These are phyloP conservation scores for Ellobius talpinus DNA, from an alignment of 2,113 vertebrate genomes.

Conservation along the genomic window DNA sequence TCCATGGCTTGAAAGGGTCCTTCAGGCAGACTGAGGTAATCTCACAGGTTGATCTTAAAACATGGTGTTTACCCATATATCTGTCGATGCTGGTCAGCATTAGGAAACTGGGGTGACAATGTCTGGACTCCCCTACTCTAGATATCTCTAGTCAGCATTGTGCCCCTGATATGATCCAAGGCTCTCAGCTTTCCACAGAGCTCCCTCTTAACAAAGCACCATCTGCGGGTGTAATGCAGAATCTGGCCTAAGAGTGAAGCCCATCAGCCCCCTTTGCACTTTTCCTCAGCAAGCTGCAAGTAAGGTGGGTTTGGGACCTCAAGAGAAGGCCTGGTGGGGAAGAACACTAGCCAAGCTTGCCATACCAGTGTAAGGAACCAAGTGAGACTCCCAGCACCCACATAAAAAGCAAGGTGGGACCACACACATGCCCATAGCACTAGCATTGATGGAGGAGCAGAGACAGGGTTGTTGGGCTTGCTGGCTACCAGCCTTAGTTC, in stretches of 20 bases:
- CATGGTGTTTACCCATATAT: background rate
- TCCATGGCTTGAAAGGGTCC: background rate
- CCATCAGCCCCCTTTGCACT: background rate
- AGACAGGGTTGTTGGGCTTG: background rate
- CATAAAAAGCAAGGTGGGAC: background rate
- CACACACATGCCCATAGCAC: background rate
- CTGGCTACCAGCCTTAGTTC: background rate
- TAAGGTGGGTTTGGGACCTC: conserved; percentile 56
- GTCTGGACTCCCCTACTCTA: background rate
- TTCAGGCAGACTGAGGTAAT: background rate
- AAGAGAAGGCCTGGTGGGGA: background rate
- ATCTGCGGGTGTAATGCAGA: background rate
- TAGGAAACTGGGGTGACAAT: background rate
- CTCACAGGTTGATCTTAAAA: conserved; percentile 20
- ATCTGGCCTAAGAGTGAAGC: background rate
- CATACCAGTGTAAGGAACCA: background rate
- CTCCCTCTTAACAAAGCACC: background rate
- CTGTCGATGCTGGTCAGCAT: conserved; percentile 12
- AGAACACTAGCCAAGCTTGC: background rate
- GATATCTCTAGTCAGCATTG: background rate
- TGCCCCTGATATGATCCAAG: background rate
- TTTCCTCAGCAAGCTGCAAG: conserved; percentile 52
- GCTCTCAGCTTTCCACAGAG: conserved; percentile 23
- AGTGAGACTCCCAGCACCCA: background rate
- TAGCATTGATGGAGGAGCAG: background rate